Conservation (phyloP, 2,113 vertebrate species). For the Serilophus lunatus region DNA sequence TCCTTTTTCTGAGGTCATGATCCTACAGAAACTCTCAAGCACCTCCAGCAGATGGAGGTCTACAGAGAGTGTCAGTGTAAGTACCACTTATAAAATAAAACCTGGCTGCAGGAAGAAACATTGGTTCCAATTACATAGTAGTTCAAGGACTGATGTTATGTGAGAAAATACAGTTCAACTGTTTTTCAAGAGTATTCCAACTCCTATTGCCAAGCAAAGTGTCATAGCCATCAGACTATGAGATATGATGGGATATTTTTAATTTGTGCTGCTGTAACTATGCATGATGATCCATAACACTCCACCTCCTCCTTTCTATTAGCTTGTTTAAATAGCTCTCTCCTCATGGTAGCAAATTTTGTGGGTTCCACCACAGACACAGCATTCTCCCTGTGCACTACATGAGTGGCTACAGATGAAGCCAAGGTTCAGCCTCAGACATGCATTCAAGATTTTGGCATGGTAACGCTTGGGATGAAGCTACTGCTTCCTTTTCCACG, state of each 20-base stretch:
- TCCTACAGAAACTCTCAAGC: background rate
- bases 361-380: background rate
- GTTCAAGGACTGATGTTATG: background rate
- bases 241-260: background rate
- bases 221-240: background rate
- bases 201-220: background rate
- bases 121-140: background rate
- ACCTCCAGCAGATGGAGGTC: background rate
- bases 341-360: background rate
- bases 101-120: background rate
- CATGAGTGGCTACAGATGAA: background rate
- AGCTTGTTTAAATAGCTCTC: background rate
- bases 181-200: background rate
- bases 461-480: background rate
- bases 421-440: background rate
- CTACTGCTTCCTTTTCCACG: background rate
- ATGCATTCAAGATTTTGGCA: background rate
- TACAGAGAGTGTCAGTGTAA: background rate
- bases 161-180: background rate
- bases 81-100: conserved; percentile 18
- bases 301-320: background rate
- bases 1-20: background rate
- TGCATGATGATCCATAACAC: background rate
- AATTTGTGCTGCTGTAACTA: background rate
- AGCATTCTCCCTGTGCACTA: background rate